Percentiles rank a stretch among this genome's conserved stretches.
These are phyloP conservation scores for Rhea americana DNA, from an alignment of 2,113 vertebrate species.

Conservation along the genomic window DNA sequence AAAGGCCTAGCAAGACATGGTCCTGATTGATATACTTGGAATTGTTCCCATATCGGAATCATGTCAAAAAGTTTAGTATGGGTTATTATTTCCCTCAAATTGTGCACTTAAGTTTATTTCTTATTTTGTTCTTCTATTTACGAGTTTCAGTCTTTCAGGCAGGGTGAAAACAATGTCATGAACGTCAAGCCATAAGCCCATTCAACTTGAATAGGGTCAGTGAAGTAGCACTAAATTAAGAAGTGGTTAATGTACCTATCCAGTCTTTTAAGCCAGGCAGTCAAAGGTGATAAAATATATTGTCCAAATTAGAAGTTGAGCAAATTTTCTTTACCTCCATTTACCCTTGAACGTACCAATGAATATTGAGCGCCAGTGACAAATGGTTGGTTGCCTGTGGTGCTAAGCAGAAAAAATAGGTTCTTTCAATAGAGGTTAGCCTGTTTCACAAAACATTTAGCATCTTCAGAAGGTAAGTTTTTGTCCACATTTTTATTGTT, in stretches of 20 bases:
- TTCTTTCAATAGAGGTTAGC: not conserved
- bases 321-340: not conserved
- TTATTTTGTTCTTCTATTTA: not conserved
- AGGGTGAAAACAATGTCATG: not conserved
- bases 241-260: not conserved
- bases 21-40: not conserved
- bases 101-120: not conserved
- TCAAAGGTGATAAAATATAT: not conserved
- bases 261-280: not conserved
- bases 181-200: not conserved
- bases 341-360: not conserved
- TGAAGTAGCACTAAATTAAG: not conserved
- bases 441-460: not conserved
- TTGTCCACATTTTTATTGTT: not conserved
- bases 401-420: not conserved
- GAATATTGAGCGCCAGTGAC: not conserved
- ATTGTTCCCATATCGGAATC: not conserved
- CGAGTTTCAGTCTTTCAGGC: not conserved
- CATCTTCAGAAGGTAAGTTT: not conserved
- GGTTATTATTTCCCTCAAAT: not conserved
- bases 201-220: not conserved
- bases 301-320: not conserved
- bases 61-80: constrained; percentile 1
- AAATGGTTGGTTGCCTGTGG: not conserved
- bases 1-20: not conserved